Evolutionary conservation across 2,888 invertebrate species (phyloP).

Genomic region (Agrilus mali): DNA sequence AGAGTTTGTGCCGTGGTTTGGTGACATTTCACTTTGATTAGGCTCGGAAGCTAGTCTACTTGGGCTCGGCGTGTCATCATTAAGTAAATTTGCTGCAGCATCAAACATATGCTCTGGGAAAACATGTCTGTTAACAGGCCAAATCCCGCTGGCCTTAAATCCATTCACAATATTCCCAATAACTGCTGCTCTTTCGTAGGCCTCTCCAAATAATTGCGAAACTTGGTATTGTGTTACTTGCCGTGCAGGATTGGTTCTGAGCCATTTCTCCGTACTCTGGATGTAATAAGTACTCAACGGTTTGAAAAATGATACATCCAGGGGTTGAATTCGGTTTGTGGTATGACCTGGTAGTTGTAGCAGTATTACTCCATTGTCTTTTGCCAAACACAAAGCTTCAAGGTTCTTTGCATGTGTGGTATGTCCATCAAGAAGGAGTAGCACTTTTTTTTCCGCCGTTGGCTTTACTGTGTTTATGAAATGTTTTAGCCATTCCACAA

Average conservation of each 20-base stretch:
- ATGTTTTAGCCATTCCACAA: slow-evolving; percentile 6
- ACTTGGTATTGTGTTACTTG: slow-evolving; percentile 10
- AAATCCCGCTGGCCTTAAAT: slow-evolving; percentile 10
- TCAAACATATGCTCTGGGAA: slow-evolving; percentile 4
- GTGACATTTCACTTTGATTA: no score
- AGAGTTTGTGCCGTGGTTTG: no score
- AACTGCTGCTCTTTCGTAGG: slow-evolving; percentile 11
- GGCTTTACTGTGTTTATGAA: slow-evolving; percentile 23
- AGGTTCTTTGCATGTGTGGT: slow-evolving; percentile 16
- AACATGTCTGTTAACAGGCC: slow-evolving; percentile 11
- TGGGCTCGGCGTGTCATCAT: not conserved
- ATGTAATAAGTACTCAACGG: slow-evolving; percentile 10
- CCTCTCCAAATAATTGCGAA: slow-evolving; percentile 9
- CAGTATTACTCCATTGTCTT: no score
- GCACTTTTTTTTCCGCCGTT: slow-evolving; percentile 11
- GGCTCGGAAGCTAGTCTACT: no score
- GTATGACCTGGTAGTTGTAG: no score
- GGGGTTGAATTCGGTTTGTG: slow-evolving; percentile 17
- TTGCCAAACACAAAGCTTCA: slow-evolving; percentile 13
- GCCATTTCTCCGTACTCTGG: slow-evolving; percentile 15
- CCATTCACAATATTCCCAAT: slow-evolving; percentile 9
- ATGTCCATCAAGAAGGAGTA: slow-evolving; percentile 17
- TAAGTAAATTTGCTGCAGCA: slow-evolving; percentile 8
- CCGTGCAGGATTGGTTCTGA: slow-evolving; percentile 12
- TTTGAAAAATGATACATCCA: slow-evolving; percentile 18